phyloP scores from a whole-genome alignment of 2,797 vertebrate species.

The Cynodonichthys magdalenae region DNA sequence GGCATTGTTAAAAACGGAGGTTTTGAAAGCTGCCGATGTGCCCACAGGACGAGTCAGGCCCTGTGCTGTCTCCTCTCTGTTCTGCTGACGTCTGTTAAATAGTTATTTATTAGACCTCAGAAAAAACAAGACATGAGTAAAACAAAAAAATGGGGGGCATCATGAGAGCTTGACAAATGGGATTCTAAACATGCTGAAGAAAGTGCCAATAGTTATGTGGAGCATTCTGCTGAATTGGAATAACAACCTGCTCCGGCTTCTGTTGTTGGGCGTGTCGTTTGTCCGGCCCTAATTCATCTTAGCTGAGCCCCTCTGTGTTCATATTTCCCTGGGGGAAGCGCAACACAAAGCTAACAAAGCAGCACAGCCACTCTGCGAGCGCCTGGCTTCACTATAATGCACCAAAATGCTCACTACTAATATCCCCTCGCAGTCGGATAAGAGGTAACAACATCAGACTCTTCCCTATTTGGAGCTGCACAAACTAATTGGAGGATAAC shows the following conservation, averaged over 20 bases:
- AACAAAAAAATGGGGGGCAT: conserved; percentile 50
- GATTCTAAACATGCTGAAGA: conserved; percentile 75
- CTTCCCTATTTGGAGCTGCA: conserved; percentile 46
- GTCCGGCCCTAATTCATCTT: conserved; percentile 81
- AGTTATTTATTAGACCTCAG: conserved; percentile 76
- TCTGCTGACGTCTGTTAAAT: conserved; percentile 73
- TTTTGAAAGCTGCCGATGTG: conserved; percentile 73
- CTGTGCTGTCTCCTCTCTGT: conserved; percentile 48
- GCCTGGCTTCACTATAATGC: conserved; percentile 37
- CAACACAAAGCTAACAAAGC: conserved; percentile 45
- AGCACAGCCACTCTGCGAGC: conserved; percentile 30
- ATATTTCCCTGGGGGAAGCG: conserved; percentile 48
- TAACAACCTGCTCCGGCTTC: conserved; percentile 64
- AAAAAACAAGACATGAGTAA: conserved; percentile 50
- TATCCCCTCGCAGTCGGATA: conserved; percentile 22
- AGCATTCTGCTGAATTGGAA: conserved; percentile 76
- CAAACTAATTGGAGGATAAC: conserved; percentile 63
- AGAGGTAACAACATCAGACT: conserved; percentile 59
- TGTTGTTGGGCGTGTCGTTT: conserved; percentile 68
- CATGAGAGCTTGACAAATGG: conserved; percentile 76
- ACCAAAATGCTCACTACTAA: conserved; percentile 32
- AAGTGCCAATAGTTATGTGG: conserved; percentile 78
- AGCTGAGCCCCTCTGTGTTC: conserved; percentile 55
- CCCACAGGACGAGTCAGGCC: conserved; percentile 43
- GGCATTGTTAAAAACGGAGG: conserved; percentile 66